A percentile compares a stretch with the other conserved stretches of the same genome.
These are phyloP conservation scores for Macrobrachium nipponense DNA, from an alignment of 1,140 invertebrate genomes.

Conservation along the genomic window DNA sequence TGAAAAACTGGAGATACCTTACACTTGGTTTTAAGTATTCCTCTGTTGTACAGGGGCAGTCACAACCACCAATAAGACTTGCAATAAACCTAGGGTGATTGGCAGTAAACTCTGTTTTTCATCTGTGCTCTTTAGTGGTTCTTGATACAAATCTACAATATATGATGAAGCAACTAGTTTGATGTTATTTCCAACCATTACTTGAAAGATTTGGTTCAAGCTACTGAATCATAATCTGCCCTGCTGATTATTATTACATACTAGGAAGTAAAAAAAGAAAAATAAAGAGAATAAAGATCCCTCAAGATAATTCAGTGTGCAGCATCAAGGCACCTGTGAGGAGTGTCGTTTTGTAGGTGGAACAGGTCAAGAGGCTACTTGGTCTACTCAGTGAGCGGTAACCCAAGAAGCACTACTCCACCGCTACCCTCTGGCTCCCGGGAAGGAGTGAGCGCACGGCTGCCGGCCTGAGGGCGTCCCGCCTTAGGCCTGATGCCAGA, in stretches of 20 bases:
- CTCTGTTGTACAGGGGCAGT: no score
- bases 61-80: no score
- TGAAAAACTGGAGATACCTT: no score
- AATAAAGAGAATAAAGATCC: no score
- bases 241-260: neutral
- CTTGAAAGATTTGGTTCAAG: neutral
- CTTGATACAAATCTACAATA: no score
- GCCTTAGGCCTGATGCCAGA: neutral
- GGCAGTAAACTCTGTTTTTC: no score
- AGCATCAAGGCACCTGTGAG: slow-evolving; percentile 24
- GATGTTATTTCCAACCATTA: no score
- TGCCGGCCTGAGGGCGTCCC: slow-evolving; percentile 1
- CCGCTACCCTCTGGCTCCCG: slow-evolving; percentile 26
- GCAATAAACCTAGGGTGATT: no score
- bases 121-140: no score
- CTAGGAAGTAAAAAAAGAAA: no score
- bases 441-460: slow-evolving; percentile 27
- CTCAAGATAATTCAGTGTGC: slow-evolving; percentile 16
- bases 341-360: neutral
- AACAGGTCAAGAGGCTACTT: slow-evolving; percentile 41
- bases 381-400: slow-evolving; percentile 41
- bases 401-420: slow-evolving; percentile 36
- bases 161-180: no score
- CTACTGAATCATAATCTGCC: neutral
- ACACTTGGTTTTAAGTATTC: no score